A percentile compares a stretch with the other conserved stretches of the same genome.
Evolutionary conservation across 2,797 vertebrate genomes (phyloP).

Genomic region (Enteromius viviparus): DNA sequence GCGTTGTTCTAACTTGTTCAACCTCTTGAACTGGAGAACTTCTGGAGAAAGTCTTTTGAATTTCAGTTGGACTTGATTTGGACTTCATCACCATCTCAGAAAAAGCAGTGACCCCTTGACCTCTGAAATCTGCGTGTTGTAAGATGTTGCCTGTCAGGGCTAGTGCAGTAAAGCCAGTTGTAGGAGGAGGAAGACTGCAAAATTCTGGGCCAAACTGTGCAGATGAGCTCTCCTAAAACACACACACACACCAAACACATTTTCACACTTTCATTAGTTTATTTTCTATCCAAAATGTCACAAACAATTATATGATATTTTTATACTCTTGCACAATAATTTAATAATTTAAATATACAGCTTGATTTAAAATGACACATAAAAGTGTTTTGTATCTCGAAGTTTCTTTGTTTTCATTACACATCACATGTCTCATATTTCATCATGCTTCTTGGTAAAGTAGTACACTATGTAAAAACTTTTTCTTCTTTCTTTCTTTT

Average conservation of each 20-base stretch:
- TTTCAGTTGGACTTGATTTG: slow-evolving; percentile 45
- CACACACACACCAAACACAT: slow-evolving; percentile 19
- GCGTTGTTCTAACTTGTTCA: background rate
- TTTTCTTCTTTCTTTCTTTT: too few relatives aligned
- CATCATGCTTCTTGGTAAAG: background rate
- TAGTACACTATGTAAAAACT: background rate
- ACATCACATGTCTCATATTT: background rate
- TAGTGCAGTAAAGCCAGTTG: slow-evolving; percentile 21
- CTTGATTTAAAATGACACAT: background rate
- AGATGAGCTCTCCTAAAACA: slow-evolving; percentile 35
- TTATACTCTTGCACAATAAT: background rate
- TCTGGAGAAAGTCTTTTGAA: slow-evolving; percentile 14
- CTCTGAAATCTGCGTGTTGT: slow-evolving; percentile 33
- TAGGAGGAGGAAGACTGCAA: slow-evolving; percentile 19
- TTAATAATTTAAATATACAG: background rate
- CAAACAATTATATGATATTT: background rate
- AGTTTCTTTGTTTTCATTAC: background rate
- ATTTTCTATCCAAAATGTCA: background rate
- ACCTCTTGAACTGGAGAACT: background rate
- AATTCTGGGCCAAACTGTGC: slow-evolving; percentile 36
- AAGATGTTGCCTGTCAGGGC: slow-evolving; percentile 13
- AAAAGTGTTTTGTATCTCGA: background rate
- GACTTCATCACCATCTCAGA: slow-evolving; percentile 26
- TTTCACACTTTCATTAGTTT: background rate
- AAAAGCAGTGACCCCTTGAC: slow-evolving; percentile 38